A percentile compares a stretch with the other conserved stretches of the same genome.
Evolutionary conservation across 2,888 invertebrate species (phyloP).

Genomic region (Entomobrya proxima): DNA sequence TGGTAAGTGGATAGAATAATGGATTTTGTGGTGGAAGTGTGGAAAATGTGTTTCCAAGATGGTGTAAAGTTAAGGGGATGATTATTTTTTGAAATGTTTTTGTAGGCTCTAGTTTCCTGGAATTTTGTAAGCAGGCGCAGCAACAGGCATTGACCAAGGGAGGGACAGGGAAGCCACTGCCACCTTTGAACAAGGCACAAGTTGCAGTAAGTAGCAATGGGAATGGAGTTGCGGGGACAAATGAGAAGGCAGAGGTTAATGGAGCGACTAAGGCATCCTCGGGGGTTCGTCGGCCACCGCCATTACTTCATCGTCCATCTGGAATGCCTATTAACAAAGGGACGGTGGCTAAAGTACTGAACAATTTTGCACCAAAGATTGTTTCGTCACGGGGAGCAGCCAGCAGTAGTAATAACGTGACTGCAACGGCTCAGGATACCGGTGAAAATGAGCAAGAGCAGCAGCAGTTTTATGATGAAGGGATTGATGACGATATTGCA

Average conservation of each 20-base stretch:
- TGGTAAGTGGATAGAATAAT: constrained; percentile 31
- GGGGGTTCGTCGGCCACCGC: constrained; percentile 35
- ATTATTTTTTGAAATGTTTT: neutral
- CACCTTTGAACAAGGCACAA: constrained; percentile 47
- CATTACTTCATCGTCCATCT: constrained; percentile 46
- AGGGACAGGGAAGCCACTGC: neutral
- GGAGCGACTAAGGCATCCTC: neutral
- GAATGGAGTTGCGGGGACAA: neutral
- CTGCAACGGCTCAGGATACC: neutral
- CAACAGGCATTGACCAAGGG: neutral
- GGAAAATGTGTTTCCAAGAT: neutral
- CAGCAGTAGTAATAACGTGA: no score
- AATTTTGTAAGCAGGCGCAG: constrained; percentile 58
- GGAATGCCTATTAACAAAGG: neutral
- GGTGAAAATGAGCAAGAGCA: constrained; percentile 4
- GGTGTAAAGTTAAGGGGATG: neutral
- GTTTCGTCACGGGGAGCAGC: neutral
- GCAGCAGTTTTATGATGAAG: constrained; percentile 35
- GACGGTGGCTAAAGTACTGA: neutral
- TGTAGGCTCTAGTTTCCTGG: constrained; percentile 57
- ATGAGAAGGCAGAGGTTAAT: neutral
- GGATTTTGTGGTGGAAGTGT: neutral
- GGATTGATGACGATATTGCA: constrained; percentile 36
- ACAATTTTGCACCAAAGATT: neutral
- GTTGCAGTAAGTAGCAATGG: constrained; percentile 7